A percentile compares a stretch with the other conserved stretches of the same genome.
Conservation (phyloP, 2,113 vertebrate species). For the Tamias sibiricus region DNA sequence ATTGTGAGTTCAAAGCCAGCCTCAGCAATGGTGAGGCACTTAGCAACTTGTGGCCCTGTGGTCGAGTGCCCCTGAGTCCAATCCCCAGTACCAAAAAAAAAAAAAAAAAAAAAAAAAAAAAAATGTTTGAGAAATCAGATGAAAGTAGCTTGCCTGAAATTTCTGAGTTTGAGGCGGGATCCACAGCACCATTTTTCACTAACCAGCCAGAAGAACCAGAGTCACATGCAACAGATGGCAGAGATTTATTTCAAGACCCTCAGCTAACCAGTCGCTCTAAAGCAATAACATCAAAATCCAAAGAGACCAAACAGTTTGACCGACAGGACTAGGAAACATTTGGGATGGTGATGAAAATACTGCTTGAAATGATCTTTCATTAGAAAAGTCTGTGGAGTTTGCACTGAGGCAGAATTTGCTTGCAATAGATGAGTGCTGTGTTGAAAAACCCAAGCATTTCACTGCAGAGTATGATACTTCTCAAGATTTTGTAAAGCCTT, state of each 20-base stretch:
- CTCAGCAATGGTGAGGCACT: too few species aligned
- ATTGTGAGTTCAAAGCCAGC: too few species aligned
- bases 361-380: conserved; percentile 92
- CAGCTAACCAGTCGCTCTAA: conserved; percentile 84
- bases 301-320: conserved; percentile 96
- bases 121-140: conserved; percentile 84
- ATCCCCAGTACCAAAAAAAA: too few species aligned
- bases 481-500: conserved; percentile 86
- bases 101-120: too few species aligned
- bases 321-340: conserved; percentile 96
- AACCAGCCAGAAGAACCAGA: conserved; percentile 85
- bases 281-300: conserved; percentile 92
- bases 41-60: too few species aligned
- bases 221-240: conserved; percentile 71
- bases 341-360: conserved; percentile 89
- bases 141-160: conserved; percentile 85
- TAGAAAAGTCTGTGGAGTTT: conserved; percentile 92
- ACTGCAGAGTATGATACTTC: conserved; percentile 88
- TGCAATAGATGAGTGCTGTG: conserved; percentile 93
- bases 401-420: conserved; percentile 92
- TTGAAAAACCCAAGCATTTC: conserved; percentile 92
- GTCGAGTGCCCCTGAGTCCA: too few species aligned
- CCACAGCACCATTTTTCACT: conserved; percentile 81
- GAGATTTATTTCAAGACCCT: too few species aligned
- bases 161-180: conserved; percentile 86